Conservation (phyloP, 2,113 vertebrate species). For the Neoarius graeffei region DNA sequence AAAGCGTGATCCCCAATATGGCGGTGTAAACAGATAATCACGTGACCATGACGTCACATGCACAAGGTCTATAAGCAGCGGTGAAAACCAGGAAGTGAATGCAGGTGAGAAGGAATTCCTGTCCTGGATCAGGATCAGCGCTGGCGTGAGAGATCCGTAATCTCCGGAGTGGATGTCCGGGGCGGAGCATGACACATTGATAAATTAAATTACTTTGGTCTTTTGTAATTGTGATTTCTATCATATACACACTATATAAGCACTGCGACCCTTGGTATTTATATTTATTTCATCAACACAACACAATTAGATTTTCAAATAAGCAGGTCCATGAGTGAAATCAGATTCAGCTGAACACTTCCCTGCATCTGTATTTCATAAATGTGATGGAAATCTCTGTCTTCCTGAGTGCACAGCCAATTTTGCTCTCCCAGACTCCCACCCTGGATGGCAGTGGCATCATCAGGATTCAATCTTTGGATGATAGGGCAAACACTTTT, state of each 20-base stretch:
- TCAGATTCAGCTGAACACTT: neutral
- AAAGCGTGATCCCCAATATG: too few relatives aligned
- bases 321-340: neutral
- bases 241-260: neutral
- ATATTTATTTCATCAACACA: neutral
- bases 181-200: too few relatives aligned
- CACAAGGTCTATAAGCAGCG: too few relatives aligned
- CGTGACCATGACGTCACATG: too few relatives aligned
- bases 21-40: too few relatives aligned
- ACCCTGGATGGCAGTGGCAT: neutral
- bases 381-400: neutral
- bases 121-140: too few relatives aligned
- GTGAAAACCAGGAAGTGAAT: too few relatives aligned
- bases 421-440: neutral
- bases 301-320: neutral
- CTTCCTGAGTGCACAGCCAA: neutral
- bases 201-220: neutral
- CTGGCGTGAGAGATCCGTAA: too few relatives aligned
- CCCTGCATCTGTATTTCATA: neutral
- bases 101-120: too few relatives aligned
- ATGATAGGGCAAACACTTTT: neutral
- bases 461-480: neutral
- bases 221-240: neutral
- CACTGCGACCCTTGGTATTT: neutral
- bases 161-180: too few relatives aligned